Conservation (phyloP, 2,113 vertebrate genomes). For the Hemichromis elongatus region DNA sequence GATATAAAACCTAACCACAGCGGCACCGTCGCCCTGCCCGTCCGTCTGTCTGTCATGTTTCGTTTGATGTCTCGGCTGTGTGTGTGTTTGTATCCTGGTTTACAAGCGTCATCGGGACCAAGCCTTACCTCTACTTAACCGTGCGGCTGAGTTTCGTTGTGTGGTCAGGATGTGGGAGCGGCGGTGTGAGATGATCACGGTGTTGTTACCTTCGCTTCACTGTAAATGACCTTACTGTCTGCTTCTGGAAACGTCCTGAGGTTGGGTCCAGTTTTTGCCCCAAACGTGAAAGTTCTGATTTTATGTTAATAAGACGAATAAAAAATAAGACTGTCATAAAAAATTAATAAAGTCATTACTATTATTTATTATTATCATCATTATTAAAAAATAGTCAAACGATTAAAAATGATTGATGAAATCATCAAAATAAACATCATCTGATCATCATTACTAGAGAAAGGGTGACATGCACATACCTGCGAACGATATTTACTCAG, state of each 20-base stretch:
- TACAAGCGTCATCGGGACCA: not conserved
- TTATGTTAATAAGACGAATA: not conserved
- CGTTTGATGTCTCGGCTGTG: not conserved
- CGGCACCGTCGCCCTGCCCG: too few species aligned
- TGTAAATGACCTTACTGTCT: not conserved
- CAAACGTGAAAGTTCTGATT: not conserved
- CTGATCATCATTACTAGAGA: rapidly evolving
- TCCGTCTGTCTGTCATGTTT: not conserved
- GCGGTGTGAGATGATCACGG: not conserved
- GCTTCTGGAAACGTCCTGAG: not conserved
- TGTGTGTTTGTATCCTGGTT: rapidly evolving
- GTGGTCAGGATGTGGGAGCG: not conserved
- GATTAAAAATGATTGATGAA: not conserved
- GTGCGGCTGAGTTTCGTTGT: not conserved
- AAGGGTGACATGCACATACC: not conserved
- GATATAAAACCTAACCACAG: too few species aligned
- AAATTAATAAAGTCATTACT: not conserved
- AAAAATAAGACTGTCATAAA: not conserved
- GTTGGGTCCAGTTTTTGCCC: too few species aligned
- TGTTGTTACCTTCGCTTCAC: not conserved
- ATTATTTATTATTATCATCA: rapidly evolving
- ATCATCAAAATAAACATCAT: not conserved
- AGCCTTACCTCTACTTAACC: not conserved
- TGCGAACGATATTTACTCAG: not conserved
- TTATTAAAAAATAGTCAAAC: not conserved